Conservation (phyloP, 2,888 invertebrate species). For the Tineola bisselliella region DNA sequence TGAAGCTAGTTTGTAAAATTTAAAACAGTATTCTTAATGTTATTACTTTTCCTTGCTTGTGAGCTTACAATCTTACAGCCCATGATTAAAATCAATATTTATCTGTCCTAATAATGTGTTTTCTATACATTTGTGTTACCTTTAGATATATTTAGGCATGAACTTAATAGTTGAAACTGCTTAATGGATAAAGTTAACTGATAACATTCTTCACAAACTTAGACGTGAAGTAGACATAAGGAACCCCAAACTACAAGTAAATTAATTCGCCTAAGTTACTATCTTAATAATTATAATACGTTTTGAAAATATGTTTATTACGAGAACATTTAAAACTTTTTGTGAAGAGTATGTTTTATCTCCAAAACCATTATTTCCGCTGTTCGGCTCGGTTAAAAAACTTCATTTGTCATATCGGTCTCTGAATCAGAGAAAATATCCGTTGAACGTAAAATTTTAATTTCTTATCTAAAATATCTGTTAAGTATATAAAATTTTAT, state of each 20-base stretch:
- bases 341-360: background rate
- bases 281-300: background rate
- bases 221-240: background rate
- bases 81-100: too few species aligned
- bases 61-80: too few species aligned
- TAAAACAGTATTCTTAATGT: too few species aligned
- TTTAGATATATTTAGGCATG: too few species aligned
- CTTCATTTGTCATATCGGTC: constrained; percentile 1
- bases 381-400: constrained; percentile 5
- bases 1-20: too few species aligned
- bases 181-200: too few species aligned
- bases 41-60: too few species aligned
- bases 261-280: background rate
- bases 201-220: too few species aligned
- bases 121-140: too few species aligned
- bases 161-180: too few species aligned
- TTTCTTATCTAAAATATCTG: background rate
- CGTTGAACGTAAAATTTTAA: background rate
- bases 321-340: background rate
- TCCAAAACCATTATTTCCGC: background rate
- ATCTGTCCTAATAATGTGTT: too few species aligned
- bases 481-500: background rate
- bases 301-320: background rate
- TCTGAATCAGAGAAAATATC: constrained; percentile 2
- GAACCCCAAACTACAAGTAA: background rate